A percentile compares a stretch with the other conserved stretches of the same genome.
phyloP scores from a whole-genome alignment of 2,113 vertebrate species.

The Rhineura floridana region DNA sequence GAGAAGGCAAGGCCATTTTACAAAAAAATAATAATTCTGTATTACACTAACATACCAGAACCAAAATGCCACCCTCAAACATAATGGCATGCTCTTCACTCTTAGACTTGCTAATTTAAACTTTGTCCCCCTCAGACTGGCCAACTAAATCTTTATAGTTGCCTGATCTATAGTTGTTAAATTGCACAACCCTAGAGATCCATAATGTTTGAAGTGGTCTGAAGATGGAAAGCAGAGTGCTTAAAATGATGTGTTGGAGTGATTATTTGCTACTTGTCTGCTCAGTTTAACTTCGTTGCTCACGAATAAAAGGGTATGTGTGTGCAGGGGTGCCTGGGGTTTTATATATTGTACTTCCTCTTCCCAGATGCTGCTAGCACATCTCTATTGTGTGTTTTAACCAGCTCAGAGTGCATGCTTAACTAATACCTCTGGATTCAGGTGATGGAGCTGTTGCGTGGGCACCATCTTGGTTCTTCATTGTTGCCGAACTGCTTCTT shows the following conservation, averaged over 20 bases:
- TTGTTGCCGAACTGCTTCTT: neutral
- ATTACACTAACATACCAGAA: neutral
- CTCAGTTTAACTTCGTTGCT: neutral
- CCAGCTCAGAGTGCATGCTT: neutral
- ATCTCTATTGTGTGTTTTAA: neutral
- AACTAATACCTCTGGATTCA: neutral
- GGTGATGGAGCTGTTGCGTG: neutral
- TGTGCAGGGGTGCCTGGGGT: too few relatives aligned
- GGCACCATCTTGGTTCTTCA: neutral
- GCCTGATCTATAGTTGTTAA: neutral
- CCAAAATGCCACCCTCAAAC: neutral
- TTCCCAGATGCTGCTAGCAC: neutral
- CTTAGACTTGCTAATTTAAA: neutral
- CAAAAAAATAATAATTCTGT: neutral
- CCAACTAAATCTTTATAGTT: too few relatives aligned
- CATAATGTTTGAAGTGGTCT: neutral
- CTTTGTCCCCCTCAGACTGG: neutral
- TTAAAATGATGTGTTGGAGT: neutral
- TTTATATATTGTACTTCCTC: neutral
- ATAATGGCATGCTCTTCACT: neutral
- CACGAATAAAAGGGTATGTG: neutral
- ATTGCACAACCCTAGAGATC: too few relatives aligned
- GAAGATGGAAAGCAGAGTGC: neutral
- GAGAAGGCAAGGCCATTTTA: neutral
- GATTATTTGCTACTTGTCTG: neutral